A percentile compares a stretch with the other conserved stretches of the same genome.
These are phyloP conservation scores for Atta colombica DNA, from an alignment of 1,140 invertebrate species.

Conservation along the genomic window DNA sequence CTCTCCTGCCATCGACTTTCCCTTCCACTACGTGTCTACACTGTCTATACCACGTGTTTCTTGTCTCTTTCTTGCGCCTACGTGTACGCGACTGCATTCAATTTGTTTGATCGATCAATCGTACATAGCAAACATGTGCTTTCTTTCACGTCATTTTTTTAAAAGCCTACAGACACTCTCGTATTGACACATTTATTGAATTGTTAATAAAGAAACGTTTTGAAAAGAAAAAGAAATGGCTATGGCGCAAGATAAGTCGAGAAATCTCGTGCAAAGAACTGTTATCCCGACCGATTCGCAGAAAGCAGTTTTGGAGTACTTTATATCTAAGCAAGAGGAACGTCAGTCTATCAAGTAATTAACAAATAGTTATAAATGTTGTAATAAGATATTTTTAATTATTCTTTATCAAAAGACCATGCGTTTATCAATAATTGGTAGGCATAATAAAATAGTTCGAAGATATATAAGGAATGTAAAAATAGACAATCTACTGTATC, in stretches of 20 bases:
- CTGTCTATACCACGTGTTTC: not conserved
- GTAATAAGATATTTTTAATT: slow-evolving; percentile 28
- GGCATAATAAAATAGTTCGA: not conserved
- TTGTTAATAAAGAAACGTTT: slow-evolving; percentile 34
- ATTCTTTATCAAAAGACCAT: slow-evolving; percentile 3
- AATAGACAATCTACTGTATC: not conserved
- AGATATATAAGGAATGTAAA: not conserved
- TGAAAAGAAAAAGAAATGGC: slow-evolving; percentile 30
- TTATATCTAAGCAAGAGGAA: slow-evolving; percentile 75
- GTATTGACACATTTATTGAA: slow-evolving; percentile 20
- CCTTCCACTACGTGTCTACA: not conserved
- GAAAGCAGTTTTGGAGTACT: slow-evolving; percentile 74
- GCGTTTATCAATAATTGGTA: not conserved
- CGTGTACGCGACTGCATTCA: slow-evolving; percentile 51
- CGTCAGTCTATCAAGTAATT: slow-evolving; percentile 70
- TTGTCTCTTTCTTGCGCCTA: not conserved
- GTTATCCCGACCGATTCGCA: slow-evolving; percentile 69
- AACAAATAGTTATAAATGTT: not conserved
- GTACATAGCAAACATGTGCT: slow-evolving; percentile 43
- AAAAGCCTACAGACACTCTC: not conserved
- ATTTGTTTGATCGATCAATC: slow-evolving; percentile 80
- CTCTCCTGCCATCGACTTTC: not conserved
- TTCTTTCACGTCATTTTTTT: slow-evolving; percentile 25
- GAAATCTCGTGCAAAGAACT: slow-evolving; percentile 66
- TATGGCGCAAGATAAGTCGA: slow-evolving; percentile 1